These are phyloP conservation scores for Leuciscus idus DNA, from an alignment of 2,113 vertebrate species.

Conservation along the genomic window DNA sequence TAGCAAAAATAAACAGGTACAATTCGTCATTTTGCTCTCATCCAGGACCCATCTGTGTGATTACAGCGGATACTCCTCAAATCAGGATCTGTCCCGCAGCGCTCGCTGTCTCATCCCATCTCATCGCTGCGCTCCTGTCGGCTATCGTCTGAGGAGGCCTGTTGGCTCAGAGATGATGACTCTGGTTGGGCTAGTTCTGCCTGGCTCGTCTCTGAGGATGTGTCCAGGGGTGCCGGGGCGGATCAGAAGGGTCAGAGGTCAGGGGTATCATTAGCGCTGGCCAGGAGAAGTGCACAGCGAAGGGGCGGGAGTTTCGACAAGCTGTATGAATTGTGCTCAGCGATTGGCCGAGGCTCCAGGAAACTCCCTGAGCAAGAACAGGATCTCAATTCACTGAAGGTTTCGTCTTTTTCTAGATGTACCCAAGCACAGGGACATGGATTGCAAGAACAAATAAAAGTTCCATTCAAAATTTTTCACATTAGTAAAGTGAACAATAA, in stretches of 20 bases:
- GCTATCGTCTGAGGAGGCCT: background rate
- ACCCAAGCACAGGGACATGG: background rate
- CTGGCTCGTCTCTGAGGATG: background rate
- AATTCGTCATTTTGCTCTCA: background rate
- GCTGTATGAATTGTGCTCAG: background rate
- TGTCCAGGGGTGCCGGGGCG: background rate
- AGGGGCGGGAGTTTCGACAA: background rate
- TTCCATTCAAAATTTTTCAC: background rate
- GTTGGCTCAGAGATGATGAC: background rate
- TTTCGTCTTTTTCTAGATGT: background rate
- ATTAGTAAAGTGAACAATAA: background rate
- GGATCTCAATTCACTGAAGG: slow-evolving; percentile 28
- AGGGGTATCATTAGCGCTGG: background rate
- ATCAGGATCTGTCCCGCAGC: background rate
- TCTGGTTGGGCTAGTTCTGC: slow-evolving; percentile 40
- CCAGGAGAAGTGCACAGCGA: background rate
- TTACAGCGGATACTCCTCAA: background rate
- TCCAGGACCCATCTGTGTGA: background rate
- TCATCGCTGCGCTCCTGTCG: background rate
- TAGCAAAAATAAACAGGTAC: background rate
- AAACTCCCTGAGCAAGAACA: slow-evolving; percentile 49
- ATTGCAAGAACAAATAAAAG: background rate
- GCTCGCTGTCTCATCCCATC: slow-evolving; percentile 11
- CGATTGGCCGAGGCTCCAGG: slow-evolving; percentile 34
- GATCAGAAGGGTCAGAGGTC: background rate